Evolutionary conservation across 2,797 vertebrate genomes (phyloP).

Genomic region (Sebastolobus alascanus): DNA sequence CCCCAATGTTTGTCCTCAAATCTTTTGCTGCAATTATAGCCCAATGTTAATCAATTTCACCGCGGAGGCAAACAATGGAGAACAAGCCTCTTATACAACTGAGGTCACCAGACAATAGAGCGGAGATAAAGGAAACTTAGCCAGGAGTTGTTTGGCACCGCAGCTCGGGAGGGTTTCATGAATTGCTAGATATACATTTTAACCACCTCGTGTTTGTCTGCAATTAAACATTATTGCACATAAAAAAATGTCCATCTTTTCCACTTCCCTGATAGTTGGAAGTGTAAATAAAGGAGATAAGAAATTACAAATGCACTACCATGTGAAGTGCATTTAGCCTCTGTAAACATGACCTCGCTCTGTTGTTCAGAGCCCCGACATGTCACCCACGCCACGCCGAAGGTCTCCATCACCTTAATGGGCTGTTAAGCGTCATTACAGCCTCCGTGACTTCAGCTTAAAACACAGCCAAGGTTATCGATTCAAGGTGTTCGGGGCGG

Average conservation of each 20-base stretch:
- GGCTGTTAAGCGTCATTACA: constrained; percentile 71
- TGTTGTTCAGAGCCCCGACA: constrained; percentile 44
- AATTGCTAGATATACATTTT: constrained; percentile 29
- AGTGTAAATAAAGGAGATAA: not conserved
- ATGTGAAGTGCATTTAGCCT: not conserved
- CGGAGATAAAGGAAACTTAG: constrained; percentile 52
- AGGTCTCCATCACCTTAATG: constrained; percentile 77
- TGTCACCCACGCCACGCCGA: constrained; percentile 28
- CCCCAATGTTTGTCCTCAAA: constrained; percentile 67
- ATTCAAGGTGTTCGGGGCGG: constrained; percentile 48
- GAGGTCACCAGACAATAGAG: constrained; percentile 67
- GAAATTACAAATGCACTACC: not conserved
- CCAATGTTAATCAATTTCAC: constrained; percentile 83
- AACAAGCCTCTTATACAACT: constrained; percentile 60
- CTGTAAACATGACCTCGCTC: constrained; percentile 34
- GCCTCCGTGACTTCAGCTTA: constrained; percentile 66
- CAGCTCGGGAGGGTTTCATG: constrained; percentile 10
- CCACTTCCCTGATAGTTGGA: not conserved
- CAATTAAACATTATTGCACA: constrained; percentile 23
- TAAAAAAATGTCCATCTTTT: too few species aligned
- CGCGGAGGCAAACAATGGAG: constrained; percentile 77
- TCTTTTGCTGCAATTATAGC: constrained; percentile 71
- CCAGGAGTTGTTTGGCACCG: constrained; percentile 37
- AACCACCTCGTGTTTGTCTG: not conserved
- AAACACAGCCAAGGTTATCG: constrained; percentile 73